Conservation (phyloP, 2,888 invertebrate genomes). For the Synanthedon andrenaeformis region DNA sequence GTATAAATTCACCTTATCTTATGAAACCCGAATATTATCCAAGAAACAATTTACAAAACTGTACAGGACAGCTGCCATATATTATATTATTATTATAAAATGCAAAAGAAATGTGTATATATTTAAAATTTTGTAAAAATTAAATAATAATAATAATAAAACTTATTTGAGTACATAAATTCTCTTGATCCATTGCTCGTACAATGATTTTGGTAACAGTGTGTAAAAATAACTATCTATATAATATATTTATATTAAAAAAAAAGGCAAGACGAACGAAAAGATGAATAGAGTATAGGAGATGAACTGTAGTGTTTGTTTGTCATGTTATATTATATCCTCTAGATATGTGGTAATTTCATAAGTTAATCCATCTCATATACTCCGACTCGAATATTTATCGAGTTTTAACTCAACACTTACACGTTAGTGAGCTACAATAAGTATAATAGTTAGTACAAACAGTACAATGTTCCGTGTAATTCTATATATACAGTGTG, state of each 20-base stretch:
- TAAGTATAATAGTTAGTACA: no score
- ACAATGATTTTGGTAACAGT: constrained; percentile 57
- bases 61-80: constrained; percentile 60
- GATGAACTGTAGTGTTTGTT: no score
- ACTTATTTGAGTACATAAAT: constrained; percentile 70
- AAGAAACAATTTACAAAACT: constrained; percentile 51
- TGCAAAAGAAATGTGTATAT: constrained; percentile 61
- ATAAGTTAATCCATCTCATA: no score
- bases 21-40: constrained; percentile 58
- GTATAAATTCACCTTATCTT: constrained; percentile 48
- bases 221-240: constrained; percentile 53
- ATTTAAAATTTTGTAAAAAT: constrained; percentile 50
- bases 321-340: no score
- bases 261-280: neutral
- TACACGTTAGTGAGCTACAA: no score
- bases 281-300: no score
- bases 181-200: constrained; percentile 69
- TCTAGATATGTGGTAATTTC: no score
- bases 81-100: constrained; percentile 47
- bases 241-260: neutral
- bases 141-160: constrained; percentile 46
- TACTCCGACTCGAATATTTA: no score
- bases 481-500: no score
- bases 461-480: no score
- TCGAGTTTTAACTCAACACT: no score